phyloP scores from a whole-genome alignment of 2,113 vertebrate genomes.

The Psilopogon haemacephalus region DNA sequence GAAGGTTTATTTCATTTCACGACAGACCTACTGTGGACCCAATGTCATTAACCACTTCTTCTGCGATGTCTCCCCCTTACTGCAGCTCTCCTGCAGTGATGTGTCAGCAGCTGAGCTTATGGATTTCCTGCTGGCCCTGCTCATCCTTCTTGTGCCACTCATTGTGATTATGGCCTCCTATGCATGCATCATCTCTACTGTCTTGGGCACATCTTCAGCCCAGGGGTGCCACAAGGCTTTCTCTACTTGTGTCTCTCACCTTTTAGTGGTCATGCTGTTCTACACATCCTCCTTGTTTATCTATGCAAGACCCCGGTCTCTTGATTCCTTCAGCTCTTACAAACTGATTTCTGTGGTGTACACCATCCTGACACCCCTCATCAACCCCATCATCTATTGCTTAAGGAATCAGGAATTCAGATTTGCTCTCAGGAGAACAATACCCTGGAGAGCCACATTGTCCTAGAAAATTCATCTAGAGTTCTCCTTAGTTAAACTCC shows the following conservation, averaged over 20 bases:
- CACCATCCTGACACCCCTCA: not conserved
- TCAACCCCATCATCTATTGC: not conserved
- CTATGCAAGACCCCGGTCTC: not conserved
- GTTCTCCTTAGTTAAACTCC: not conserved
- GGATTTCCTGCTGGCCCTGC: not conserved
- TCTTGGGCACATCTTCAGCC: slow-evolving; percentile 16
- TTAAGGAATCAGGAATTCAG: not conserved
- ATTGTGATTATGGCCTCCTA: slow-evolving; percentile 44
- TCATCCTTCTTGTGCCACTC: not conserved
- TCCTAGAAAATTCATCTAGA: not conserved
- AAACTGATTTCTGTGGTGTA: not conserved
- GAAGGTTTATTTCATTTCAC: not conserved
- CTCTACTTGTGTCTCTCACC: not conserved
- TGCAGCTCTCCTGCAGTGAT: not conserved
- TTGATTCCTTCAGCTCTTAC: not conserved
- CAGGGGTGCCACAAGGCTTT: not conserved
- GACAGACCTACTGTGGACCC: not conserved
- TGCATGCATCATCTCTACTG: not conserved
- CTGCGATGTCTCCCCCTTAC: not conserved
- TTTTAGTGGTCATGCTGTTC: slow-evolving; percentile 22
- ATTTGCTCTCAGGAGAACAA: not conserved
- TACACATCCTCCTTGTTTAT: slow-evolving; percentile 36
- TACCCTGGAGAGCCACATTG: not conserved
- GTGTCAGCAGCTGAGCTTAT: not conserved
- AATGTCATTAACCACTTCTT: too few relatives aligned